Evolutionary conservation across 2,888 invertebrate genomes (phyloP), one percentile per base, ranked within the genome.

Genomic region (Agelastica alni): DNA sequence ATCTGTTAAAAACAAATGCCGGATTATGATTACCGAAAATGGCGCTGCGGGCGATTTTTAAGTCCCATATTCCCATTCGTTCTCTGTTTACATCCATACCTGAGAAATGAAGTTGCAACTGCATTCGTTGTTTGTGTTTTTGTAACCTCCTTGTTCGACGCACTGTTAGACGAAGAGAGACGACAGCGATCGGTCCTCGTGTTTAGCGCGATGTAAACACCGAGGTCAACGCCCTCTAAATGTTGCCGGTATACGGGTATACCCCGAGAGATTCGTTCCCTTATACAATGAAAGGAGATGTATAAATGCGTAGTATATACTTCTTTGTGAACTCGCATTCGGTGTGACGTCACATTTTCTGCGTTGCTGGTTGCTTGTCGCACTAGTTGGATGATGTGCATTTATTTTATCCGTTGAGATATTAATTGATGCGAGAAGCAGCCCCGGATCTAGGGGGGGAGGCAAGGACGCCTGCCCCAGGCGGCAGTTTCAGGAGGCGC

Each of bases 181-280:
- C 34, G 20, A 39, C 17, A 7, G 6, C 39, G 48, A 30, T 13
- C 48, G 28, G 39, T 34, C 39, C 48, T 48, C 72, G 70, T 68
- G 66, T 67, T 69, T 22, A 37, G 42, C 22, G 67, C 73, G 75
- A 75, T 74, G 74, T 75, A 75, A 75, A 75, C 73, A 74, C 71
- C 71, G 69, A 66, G 74, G 68, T 70, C 74, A 71, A 73, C 68
- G 74, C 62, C 70, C 72, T 64, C 60, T 45, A 49, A 51, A 49
- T 53, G 57, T 60, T 20, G 37, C 20, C 37, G 37, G 17, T 39
- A 39, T 39, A 39, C 20, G 18, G 37, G 17, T 39, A 39, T 39
- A 39, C 37, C 56, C 56, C 61, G 53, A 55, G 51, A 47, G 10
- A n/a, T n/a, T n/a, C 56, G 48, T 54, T 51, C 51, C 57, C 59